Evolutionary conservation across 1,140 invertebrate species (phyloP), one percentile per base, ranked within the genome.

Genomic region (Zaprionus lachaisei): DNA sequence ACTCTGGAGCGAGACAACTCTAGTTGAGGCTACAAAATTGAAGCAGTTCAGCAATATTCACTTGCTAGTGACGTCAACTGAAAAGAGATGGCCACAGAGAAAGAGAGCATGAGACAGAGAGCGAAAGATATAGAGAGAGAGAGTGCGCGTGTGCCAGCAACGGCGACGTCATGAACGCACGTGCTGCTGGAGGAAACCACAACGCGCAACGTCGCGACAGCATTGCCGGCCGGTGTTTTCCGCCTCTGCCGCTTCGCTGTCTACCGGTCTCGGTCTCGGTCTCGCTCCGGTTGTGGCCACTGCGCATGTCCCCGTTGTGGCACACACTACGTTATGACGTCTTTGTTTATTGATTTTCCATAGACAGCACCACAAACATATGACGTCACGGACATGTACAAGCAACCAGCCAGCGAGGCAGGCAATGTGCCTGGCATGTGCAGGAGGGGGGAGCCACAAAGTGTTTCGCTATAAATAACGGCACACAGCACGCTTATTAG

Each of bases 271-370:
- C 47, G 20, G 47, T 41, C 38, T 51, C 47, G 47, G 47, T 51
- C 47, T 51, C 47, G 47, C 47, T 51, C 47, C 14, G 47, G 20
- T 24, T 20, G 20, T 20, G 47, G 47, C 20, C 47, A 51, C 17
- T 51, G 47, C 47, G 47, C 47, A 51, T 51, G 47, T 51, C 20
- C 47, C 17, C 20, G 20, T 12, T 2, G 20, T 24, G 47, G 9
- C 7, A 51, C 11, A 24, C 47, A 12, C 47, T 12, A 49, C 12
- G 20, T 51, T 51, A 51, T 51, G 47, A 51, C 47, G 47, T 51
- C 47, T 51, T 51, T 51, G 47, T 51, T 51, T 51, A 51, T 51
- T 51, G 47, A 51, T 51, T 51, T 24, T 47, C 6, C 41, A 47
- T 47, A 47, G 41, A 47, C 41, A 47, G n/a, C 41, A 7, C 41